Evolutionary conservation across 2,888 invertebrate species (phyloP), one percentile per base, ranked within the genome.

Genomic region (Pterostichus madidus): DNA sequence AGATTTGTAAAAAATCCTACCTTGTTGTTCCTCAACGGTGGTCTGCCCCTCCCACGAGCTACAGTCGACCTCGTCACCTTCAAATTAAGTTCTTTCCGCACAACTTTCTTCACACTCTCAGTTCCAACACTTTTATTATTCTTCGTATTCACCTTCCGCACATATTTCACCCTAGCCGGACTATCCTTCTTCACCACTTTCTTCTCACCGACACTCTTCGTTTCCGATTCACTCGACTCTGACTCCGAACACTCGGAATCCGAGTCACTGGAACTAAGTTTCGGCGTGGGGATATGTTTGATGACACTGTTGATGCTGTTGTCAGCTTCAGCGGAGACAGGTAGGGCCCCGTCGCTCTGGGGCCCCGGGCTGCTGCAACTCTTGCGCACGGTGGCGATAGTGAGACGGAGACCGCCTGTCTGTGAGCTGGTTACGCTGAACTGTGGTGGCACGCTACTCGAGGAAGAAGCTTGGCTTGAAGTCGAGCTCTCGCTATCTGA

Each of bases 361-460:
- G 44, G 53, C 24, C 90, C 85, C 89, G 91, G 53, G 88, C 89
- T 86, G 88, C 88, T 84, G 85, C 88, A 87, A 88, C 92, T 86
- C 86, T 91, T 91, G 68, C 91, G 92, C 84, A 93, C 92, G 56
- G 93, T 93, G 84, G 93, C 93, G 83, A 93, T 93, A 86, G 93
- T 93, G 75, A 93, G 90, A 84, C 93, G 92, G 78, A 93, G 87
- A 17, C 93, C 93, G 59, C 93, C 92, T 59, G 93, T 93, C 88
- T 93, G 90, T 3, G 90, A 91, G 83, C 92, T 93, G 56, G 93
- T 93, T 39, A 93, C 93, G 8, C 93, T 93, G 88, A 93, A 93
- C 86, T 93, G 93, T 71, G 85, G 85, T 7, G 90, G 89, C n/a
- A 89, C 88, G 79, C 89, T 88, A 8, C 88, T 85, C 15, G 89